phyloP scores from a whole-genome alignment of 1,140 invertebrate genomes.

The Drosophila sechellia region DNA sequence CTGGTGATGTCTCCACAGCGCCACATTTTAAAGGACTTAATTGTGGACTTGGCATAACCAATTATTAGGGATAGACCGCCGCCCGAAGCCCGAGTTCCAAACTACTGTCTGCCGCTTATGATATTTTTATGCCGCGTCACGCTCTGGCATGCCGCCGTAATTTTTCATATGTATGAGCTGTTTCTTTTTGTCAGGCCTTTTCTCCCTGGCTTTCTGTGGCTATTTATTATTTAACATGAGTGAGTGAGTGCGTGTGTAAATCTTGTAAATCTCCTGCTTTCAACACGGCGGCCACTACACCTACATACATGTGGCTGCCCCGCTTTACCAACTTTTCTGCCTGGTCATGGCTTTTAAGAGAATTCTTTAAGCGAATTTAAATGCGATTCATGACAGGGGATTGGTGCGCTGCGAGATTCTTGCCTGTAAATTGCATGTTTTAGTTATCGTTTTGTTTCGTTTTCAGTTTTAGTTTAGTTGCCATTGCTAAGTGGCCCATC shows the following conservation, averaged over 20 bases:
- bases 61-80: slow-evolving; percentile 53
- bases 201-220: slow-evolving; percentile 36
- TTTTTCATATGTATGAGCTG: slow-evolving; percentile 50
- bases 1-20: slow-evolving; percentile 34
- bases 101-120: slow-evolving; percentile 34
- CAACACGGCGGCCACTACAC: slow-evolving; percentile 48
- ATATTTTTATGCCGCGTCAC: slow-evolving; percentile 62
- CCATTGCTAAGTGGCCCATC: slow-evolving; percentile 68
- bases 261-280: slow-evolving; percentile 79
- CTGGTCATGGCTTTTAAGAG: slow-evolving; percentile 73
- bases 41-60: slow-evolving; percentile 70
- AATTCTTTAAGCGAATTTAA: slow-evolving; percentile 72
- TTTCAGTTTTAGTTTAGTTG: slow-evolving; percentile 52
- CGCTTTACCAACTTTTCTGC: slow-evolving; percentile 34
- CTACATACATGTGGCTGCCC: slow-evolving; percentile 23
- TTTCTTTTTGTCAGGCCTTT: slow-evolving; percentile 44
- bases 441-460: slow-evolving; percentile 41
- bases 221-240: slow-evolving; percentile 71
- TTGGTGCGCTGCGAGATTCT: slow-evolving; percentile 26
- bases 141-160: slow-evolving; percentile 62
- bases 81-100: slow-evolving; percentile 6
- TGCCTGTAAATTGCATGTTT: slow-evolving; percentile 70
- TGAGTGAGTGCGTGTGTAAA: slow-evolving; percentile 70
- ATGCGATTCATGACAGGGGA: slow-evolving; percentile 65
- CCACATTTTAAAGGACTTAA: slow-evolving; percentile 69